These are phyloP conservation scores for Drosophila lacicola DNA, from an alignment of 2,888 invertebrate genomes.

Conservation along the genomic window DNA sequence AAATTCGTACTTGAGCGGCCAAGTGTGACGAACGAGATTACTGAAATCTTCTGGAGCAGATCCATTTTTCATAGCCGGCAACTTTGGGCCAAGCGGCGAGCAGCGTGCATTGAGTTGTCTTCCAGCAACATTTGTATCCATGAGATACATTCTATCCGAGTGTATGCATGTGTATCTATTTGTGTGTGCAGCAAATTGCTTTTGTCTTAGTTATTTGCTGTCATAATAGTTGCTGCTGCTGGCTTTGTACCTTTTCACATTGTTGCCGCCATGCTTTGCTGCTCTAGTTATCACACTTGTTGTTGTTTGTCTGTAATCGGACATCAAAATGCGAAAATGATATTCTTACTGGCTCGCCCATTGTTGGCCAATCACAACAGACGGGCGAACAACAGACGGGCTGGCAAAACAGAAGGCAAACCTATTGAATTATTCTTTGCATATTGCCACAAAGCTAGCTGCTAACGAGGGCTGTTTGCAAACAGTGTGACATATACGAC, in stretches of 20 bases:
- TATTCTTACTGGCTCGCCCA: constrained; percentile 49
- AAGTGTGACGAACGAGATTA: constrained; percentile 85
- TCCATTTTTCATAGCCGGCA: constrained; percentile 83
- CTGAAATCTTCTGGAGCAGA: constrained; percentile 85
- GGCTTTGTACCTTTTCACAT: constrained; percentile 64
- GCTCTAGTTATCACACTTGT: constrained; percentile 70
- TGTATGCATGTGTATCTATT: constrained; percentile 26
- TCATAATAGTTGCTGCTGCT: constrained; percentile 69
- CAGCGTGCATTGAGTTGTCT: constrained; percentile 55
- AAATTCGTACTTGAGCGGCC: constrained; percentile 84
- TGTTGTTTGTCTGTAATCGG: constrained; percentile 62
- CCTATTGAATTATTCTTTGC: constrained; percentile 35
- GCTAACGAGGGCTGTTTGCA: constrained; percentile 11
- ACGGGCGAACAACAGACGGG: neutral
- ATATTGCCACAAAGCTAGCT: constrained; percentile 4
- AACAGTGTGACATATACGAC: neutral
- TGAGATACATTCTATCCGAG: constrained; percentile 12
- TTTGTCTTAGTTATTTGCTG: constrained; percentile 70
- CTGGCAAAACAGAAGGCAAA: constrained; percentile 34
- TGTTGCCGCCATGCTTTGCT: constrained; percentile 64
- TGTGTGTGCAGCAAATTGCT: constrained; percentile 70
- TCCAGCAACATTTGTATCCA: constrained; percentile 37
- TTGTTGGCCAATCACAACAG: constrained; percentile 69
- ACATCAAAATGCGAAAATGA: constrained; percentile 79
- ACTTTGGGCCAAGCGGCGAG: constrained; percentile 52